Conservation (phyloP, 2,113 vertebrate species). For the Oceanodroma tethys region DNA sequence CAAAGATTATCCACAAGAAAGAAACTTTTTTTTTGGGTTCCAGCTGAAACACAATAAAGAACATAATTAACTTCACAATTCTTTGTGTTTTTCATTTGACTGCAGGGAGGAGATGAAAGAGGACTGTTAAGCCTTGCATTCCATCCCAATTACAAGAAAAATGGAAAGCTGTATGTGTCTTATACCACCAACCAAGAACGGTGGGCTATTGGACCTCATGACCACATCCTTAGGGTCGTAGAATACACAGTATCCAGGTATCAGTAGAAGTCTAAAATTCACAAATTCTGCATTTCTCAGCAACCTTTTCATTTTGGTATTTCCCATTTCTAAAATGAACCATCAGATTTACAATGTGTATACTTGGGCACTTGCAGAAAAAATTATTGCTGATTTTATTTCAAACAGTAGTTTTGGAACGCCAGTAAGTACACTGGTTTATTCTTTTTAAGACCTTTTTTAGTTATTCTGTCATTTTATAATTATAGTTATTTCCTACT, state of each 20-base stretch:
- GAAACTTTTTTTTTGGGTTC: slow-evolving; percentile 77
- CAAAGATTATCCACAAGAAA: slow-evolving; percentile 79
- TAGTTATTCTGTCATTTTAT: neutral
- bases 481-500: neutral
- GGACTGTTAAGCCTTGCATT: slow-evolving; percentile 99
- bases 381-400: slow-evolving; percentile 4
- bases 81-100: slow-evolving; percentile 97
- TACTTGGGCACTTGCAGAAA: neutral
- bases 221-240: slow-evolving; percentile 98
- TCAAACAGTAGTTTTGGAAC: neutral
- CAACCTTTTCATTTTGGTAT: neutral
- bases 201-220: slow-evolving; percentile 97
- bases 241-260: slow-evolving; percentile 99
- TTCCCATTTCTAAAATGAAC: neutral
- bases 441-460: neutral
- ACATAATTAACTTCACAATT: slow-evolving; percentile 97
- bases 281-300: neutral
- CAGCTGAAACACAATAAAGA: slow-evolving; percentile 84
- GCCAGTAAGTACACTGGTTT: neutral
- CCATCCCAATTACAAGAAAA: slow-evolving; percentile 99
- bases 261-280: neutral
- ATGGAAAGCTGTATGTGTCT: slow-evolving; percentile 99
- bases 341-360: neutral
- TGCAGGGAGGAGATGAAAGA: slow-evolving; percentile 99
- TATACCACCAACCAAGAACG: slow-evolving; percentile 99